Evolutionary conservation across 1,140 invertebrate species (phyloP).

Genomic region (Oncopeltus fasciatus): DNA sequence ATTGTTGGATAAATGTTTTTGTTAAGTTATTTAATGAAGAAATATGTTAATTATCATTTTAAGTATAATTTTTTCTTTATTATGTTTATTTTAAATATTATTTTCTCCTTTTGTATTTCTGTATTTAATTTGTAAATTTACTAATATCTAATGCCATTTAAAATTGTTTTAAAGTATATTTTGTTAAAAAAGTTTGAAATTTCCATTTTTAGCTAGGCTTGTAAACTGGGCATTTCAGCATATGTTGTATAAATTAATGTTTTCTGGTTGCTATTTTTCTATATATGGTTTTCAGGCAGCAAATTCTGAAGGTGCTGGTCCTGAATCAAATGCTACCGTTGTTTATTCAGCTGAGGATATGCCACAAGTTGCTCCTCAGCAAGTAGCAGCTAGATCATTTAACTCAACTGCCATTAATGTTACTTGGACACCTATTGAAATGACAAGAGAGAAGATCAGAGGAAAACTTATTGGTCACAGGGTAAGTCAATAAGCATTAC

Average conservation of each 20-base stretch:
- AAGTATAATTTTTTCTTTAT: too few relatives aligned
- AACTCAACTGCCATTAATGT: conserved; percentile 88
- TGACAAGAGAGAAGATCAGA: conserved; percentile 66
- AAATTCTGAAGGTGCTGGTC: conserved; percentile 70
- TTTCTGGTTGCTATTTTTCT: background rate
- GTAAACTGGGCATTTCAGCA: background rate
- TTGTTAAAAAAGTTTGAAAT: too few relatives aligned
- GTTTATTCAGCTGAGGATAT: conserved; percentile 91
- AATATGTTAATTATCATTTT: too few relatives aligned
- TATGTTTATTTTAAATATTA: too few relatives aligned
- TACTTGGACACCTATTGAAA: conserved; percentile 76
- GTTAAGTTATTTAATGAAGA: too few relatives aligned
- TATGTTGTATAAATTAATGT: background rate
- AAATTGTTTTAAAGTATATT: too few relatives aligned
- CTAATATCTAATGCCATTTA: too few relatives aligned
- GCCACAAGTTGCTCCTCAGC: conserved; percentile 77
- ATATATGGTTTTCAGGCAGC: conserved; percentile 40
- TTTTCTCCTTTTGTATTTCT: too few relatives aligned
- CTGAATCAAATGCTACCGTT: conserved; percentile 55
- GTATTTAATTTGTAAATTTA: too few relatives aligned
- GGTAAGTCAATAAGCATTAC: too few relatives aligned
- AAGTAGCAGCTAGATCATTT: conserved; percentile 56
- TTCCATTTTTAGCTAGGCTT: background rate
- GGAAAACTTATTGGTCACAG: conserved; percentile 86
- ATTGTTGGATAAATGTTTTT: too few relatives aligned